These are phyloP conservation scores for Pediacus dermestoides DNA, from an alignment of 2,888 invertebrate genomes.

Conservation along the genomic window DNA sequence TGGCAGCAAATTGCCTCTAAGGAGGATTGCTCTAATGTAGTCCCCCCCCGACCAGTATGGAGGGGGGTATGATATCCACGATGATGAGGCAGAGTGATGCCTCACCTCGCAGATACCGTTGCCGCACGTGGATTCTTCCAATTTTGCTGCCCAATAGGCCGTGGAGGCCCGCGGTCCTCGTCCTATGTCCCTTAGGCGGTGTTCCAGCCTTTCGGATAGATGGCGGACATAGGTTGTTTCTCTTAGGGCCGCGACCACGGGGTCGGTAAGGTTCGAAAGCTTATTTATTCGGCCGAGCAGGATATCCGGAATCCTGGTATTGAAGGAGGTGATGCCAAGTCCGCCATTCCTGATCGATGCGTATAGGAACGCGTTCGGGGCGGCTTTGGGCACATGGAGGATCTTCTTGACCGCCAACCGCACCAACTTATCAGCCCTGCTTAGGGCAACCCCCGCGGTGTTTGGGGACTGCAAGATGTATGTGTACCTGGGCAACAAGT, in stretches of 20 bases:
- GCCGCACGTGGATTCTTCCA: background rate
- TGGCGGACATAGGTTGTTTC: too few relatives aligned
- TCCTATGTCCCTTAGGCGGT: background rate
- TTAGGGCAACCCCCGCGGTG: conserved; percentile 20
- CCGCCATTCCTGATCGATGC: conserved; percentile 29
- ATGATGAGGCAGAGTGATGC: too few relatives aligned
- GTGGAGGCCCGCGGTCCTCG: background rate
- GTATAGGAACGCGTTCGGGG: conserved; percentile 12
- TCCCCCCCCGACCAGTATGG: conserved; percentile 30
- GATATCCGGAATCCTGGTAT: background rate
- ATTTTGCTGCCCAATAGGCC: background rate
- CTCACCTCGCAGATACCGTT: background rate
- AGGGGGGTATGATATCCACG: conserved; percentile 17
- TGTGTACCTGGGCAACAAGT: conserved; percentile 37
- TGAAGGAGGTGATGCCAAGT: conserved; percentile 23
- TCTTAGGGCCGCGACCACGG: background rate
- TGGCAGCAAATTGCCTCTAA: conserved; percentile 27
- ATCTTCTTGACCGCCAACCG: conserved; percentile 31
- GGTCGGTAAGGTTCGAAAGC: background rate
- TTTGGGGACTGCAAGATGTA: conserved; percentile 38
- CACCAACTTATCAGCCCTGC: conserved; percentile 37
- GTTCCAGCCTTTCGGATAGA: background rate
- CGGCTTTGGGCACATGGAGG: conserved; percentile 34
- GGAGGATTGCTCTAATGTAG: conserved; percentile 27
- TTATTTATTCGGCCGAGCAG: background rate